Percentiles rank a stretch among this genome's conserved stretches.
phyloP scores from a whole-genome alignment of 2,113 vertebrate species.

The Oreotrochilus melanogaster region DNA sequence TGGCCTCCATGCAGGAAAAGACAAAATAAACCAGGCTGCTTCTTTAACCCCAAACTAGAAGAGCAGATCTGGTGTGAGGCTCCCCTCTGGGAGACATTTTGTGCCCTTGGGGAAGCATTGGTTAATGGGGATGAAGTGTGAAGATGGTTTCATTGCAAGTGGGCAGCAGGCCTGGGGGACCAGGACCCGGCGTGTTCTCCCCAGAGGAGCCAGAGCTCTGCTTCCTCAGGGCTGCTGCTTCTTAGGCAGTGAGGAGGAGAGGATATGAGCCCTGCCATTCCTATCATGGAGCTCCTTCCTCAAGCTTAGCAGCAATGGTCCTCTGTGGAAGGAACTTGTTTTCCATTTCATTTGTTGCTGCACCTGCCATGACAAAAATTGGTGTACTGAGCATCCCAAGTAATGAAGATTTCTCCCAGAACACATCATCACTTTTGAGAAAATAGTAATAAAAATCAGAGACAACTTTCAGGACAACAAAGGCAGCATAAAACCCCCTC shows the following conservation, averaged over 20 bases:
- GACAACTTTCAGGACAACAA: neutral
- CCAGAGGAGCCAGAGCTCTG: accelerated
- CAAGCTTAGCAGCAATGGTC: neutral
- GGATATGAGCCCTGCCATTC: neutral
- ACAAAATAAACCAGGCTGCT: neutral
- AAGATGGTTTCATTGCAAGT: neutral
- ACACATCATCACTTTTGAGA: neutral
- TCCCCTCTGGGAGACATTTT: neutral
- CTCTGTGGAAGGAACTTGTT: neutral
- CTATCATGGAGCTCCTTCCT: neutral
- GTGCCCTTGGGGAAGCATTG: neutral
- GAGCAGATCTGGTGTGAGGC: accelerated
- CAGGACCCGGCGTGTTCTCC: neutral
- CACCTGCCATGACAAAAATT: neutral
- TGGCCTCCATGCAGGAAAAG: neutral
- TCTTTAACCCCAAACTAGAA: neutral
- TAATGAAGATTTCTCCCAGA: neutral
- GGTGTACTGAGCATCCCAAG: neutral
- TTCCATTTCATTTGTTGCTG: neutral
- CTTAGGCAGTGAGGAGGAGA: neutral
- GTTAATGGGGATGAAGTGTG: neutral
- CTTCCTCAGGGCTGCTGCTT: accelerated
- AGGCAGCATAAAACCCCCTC: neutral
- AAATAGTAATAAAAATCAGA: neutral
- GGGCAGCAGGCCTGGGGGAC: neutral